A percentile compares a stretch with the other conserved stretches of the same genome.
Conservation (phyloP, 2,113 vertebrate genomes). For the Paradoxurus hermaphroditus region DNA sequence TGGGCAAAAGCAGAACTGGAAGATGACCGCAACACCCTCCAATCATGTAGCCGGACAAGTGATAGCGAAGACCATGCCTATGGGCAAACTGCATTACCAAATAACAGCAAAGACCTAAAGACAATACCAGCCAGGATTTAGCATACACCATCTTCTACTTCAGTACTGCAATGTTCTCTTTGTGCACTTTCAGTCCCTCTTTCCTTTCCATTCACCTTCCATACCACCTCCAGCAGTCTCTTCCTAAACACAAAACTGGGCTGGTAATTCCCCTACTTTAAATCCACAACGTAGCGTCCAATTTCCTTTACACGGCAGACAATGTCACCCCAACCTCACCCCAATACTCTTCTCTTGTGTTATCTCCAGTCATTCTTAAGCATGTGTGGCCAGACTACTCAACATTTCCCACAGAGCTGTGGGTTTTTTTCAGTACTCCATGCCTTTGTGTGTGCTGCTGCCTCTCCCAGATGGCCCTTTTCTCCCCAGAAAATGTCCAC, state of each 20-base stretch:
- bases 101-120: not conserved
- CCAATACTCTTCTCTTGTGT: not conserved
- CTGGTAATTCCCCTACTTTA: not conserved
- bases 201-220: not conserved
- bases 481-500: not conserved
- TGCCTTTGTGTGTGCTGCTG: not conserved
- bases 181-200: not conserved
- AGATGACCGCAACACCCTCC: not conserved
- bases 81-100: not conserved
- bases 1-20: not conserved
- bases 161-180: not conserved
- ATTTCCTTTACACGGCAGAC: not conserved
- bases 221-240: not conserved
- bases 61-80: not conserved
- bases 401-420: not conserved
- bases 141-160: not conserved
- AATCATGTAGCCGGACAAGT: not conserved
- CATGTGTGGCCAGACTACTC: not conserved
- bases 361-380: not conserved
- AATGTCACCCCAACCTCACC: not conserved
- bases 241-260: not conserved
- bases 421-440: not conserved
- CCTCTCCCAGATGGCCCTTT: not conserved
- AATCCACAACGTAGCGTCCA: not conserved
- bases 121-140: not conserved